Percentiles rank a stretch among this genome's conserved stretches.
Evolutionary conservation across 2,888 invertebrate species (phyloP).

Genomic region (Cyclophora albipunctata): DNA sequence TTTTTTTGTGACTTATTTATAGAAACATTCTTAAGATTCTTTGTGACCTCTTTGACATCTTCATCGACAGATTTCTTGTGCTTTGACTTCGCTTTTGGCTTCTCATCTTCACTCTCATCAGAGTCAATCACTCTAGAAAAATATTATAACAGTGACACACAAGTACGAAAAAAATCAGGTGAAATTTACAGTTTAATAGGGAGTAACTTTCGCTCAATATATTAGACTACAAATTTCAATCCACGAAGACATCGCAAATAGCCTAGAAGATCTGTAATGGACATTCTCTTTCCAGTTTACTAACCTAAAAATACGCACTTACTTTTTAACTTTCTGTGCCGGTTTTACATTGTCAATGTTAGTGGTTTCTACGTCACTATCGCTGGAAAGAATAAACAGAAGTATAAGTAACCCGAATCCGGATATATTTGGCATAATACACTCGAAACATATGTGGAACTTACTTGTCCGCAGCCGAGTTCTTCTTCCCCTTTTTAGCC

Average conservation of each 20-base stretch:
- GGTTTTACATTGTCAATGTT: slow-evolving; percentile 57
- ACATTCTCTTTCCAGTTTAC: slow-evolving; percentile 6
- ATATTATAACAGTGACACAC: no score
- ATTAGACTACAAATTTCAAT: no score
- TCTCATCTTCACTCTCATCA: slow-evolving; percentile 67
- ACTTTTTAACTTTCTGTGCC: slow-evolving; percentile 61
- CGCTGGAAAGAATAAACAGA: slow-evolving; percentile 63
- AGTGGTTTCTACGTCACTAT: slow-evolving; percentile 76
- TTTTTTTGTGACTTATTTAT: slow-evolving; percentile 72
- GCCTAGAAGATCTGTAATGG: no score
- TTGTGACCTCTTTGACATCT: slow-evolving; percentile 70
- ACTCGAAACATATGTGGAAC: slow-evolving; percentile 48
- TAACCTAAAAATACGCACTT: slow-evolving; percentile 57
- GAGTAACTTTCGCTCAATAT: no score
- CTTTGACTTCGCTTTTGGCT: slow-evolving; percentile 60
- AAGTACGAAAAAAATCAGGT: no score
- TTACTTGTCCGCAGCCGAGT: slow-evolving; percentile 83
- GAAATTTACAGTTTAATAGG: no score
- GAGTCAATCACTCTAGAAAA: slow-evolving; percentile 51
- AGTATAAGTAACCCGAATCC: slow-evolving; percentile 14
- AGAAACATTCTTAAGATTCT: slow-evolving; percentile 75
- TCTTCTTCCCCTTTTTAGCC: slow-evolving; percentile 88
- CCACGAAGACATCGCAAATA: no score
- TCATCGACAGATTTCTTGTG: slow-evolving; percentile 68
- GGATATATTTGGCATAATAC: slow-evolving; percentile 22